phyloP scores from a whole-genome alignment of 2,797 vertebrate species.

The Myioborus melanocephalus region DNA sequence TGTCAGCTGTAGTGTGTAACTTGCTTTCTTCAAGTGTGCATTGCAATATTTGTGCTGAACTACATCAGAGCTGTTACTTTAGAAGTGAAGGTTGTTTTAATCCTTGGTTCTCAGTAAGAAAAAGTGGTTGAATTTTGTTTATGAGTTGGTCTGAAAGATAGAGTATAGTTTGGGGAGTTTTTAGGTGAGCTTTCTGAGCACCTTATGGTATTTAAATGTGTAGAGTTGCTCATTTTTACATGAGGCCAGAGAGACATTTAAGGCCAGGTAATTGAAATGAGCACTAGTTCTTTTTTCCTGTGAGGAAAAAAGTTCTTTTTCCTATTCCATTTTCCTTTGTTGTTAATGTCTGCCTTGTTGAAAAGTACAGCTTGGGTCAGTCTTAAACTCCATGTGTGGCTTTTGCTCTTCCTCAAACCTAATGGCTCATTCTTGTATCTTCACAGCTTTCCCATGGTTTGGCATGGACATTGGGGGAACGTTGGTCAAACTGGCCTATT shows the following conservation, averaged over 20 bases:
- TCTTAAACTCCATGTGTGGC: neutral
- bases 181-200: neutral
- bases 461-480: constrained; percentile 91
- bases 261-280: neutral
- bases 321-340: neutral
- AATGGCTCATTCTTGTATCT: neutral
- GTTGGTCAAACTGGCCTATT: constrained; percentile 87
- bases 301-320: too few relatives aligned
- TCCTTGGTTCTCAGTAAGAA: neutral
- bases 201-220: neutral
- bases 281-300: neutral
- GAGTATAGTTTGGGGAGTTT: neutral
- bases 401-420: neutral
- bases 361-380: neutral
- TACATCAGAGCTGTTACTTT: neutral
- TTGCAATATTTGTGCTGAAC: neutral
- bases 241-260: neutral
- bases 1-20: neutral
- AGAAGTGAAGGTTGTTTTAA: neutral
- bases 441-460: constrained; percentile 88
- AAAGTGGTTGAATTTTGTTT: neutral
- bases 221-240: neutral
- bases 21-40: neutral
- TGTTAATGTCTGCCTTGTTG: neutral
- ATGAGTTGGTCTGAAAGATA: neutral